phyloP scores from a whole-genome alignment of 2,797 vertebrate genomes.

The Mormyrops boulengeri region DNA sequence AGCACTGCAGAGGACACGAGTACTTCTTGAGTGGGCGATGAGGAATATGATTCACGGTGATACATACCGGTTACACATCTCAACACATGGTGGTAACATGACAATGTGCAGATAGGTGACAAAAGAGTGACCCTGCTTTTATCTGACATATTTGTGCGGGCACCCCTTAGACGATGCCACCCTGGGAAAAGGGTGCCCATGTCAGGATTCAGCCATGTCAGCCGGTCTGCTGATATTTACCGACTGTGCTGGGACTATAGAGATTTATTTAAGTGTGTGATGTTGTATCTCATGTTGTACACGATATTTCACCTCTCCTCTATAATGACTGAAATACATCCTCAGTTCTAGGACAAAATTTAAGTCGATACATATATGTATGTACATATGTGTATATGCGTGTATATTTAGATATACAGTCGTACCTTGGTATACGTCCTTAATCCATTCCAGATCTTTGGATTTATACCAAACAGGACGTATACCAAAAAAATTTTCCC shows the following conservation, averaged over 20 bases:
- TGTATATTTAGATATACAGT: neutral
- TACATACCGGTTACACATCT: neutral
- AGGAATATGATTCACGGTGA: neutral
- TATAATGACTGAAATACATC: neutral
- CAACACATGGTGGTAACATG: neutral
- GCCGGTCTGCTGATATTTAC: neutral
- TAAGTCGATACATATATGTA: neutral
- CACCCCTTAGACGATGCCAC: neutral
- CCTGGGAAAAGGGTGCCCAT: neutral
- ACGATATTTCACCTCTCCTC: neutral
- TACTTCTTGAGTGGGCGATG: neutral
- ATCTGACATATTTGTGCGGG: neutral
- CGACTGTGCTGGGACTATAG: neutral
- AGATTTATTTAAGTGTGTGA: neutral
- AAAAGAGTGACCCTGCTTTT: neutral
- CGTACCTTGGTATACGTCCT: too few relatives aligned
- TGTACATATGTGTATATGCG: neutral
- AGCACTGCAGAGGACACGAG: neutral
- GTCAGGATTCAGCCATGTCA: neutral
- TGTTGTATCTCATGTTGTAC: neutral
- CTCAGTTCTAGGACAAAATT: neutral
- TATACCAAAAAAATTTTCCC: too few relatives aligned
- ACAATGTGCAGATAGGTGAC: neutral
- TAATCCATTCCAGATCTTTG: too few relatives aligned
- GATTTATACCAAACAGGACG: too few relatives aligned